These are phyloP conservation scores for Neoscelio sp. DNA, from an alignment of 2,888 invertebrate genomes.

Conservation along the genomic window DNA sequence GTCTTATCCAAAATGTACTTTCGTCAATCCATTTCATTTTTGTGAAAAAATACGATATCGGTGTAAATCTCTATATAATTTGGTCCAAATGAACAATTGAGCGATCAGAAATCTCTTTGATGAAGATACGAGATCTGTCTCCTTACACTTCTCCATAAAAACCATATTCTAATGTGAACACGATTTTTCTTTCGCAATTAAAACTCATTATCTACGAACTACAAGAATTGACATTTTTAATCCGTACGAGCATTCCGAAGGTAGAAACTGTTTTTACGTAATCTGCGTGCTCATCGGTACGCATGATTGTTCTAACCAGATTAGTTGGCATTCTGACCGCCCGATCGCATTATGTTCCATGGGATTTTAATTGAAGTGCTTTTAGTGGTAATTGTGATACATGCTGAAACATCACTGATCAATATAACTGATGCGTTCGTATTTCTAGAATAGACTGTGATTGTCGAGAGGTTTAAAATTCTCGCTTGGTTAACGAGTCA, in stretches of 20 bases:
- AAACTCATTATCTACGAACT: slow-evolving; percentile 42
- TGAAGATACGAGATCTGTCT: slow-evolving; percentile 31
- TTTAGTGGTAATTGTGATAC: slow-evolving; percentile 77
- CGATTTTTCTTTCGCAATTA: slow-evolving; percentile 3
- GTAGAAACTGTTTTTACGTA: slow-evolving; percentile 66
- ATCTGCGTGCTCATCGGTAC: slow-evolving; percentile 52
- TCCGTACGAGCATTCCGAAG: slow-evolving; percentile 69
- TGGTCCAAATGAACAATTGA: slow-evolving; percentile 33
- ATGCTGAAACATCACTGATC: slow-evolving; percentile 75
- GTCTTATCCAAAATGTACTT: slow-evolving; percentile 27
- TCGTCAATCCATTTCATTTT: slow-evolving; percentile 11
- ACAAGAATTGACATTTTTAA: slow-evolving; percentile 72
- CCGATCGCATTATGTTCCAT: slow-evolving; percentile 75
- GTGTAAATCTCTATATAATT: slow-evolving; percentile 12
- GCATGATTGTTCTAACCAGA: slow-evolving; percentile 59
- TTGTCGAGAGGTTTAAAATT: slow-evolving; percentile 21
- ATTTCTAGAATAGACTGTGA: slow-evolving; percentile 61
- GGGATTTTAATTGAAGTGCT: slow-evolving; percentile 78
- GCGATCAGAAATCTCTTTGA: slow-evolving; percentile 44
- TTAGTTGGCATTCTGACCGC: slow-evolving; percentile 64
- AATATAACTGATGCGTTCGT: slow-evolving; percentile 69
- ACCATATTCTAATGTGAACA: slow-evolving; percentile 5
- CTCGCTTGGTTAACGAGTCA: not conserved
- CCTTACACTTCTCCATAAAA: not conserved
- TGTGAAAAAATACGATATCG: slow-evolving; percentile 13